Evolutionary conservation across 2,113 vertebrate species (phyloP).

Genomic region (Onychorhynchus coronatus): DNA sequence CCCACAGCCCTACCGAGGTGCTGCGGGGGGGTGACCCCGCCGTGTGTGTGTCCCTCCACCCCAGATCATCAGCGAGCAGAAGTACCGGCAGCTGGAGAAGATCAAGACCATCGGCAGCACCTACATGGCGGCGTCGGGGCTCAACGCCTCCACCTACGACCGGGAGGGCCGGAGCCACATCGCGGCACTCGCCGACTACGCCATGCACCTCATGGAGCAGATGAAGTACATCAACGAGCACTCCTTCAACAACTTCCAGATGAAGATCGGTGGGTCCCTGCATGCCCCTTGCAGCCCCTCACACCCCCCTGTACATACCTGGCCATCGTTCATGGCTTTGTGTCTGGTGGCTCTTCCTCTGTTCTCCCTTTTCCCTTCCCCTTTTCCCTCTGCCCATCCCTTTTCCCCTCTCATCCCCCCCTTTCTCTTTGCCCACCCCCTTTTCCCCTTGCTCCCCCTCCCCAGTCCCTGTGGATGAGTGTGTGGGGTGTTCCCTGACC

Average conservation of each 20-base stretch:
- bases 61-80: conserved; percentile 32
- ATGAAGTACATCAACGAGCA: conserved; percentile 44
- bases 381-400: neutral
- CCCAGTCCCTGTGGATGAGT: neutral
- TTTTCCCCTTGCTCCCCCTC: neutral
- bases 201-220: conserved; percentile 41
- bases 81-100: conserved; percentile 89
- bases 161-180: conserved; percentile 32
- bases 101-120: conserved; percentile 97
- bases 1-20: rapidly evolving
- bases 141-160: conserved; percentile 92
- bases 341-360: neutral
- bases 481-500: neutral
- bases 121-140: conserved; percentile 93
- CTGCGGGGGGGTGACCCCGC: neutral
- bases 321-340: neutral
- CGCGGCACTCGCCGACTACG: conserved; percentile 21
- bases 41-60: rapidly evolving
- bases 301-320: neutral
- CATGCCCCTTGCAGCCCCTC: neutral
- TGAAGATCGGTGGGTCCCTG: neutral
- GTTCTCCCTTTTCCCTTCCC: neutral
- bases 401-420: neutral
- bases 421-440: neutral
- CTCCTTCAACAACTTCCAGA: conserved; percentile 53